These are phyloP conservation scores for Oncorhynchus nerka DNA, from an alignment of 2,113 vertebrate genomes.

Conservation along the genomic window DNA sequence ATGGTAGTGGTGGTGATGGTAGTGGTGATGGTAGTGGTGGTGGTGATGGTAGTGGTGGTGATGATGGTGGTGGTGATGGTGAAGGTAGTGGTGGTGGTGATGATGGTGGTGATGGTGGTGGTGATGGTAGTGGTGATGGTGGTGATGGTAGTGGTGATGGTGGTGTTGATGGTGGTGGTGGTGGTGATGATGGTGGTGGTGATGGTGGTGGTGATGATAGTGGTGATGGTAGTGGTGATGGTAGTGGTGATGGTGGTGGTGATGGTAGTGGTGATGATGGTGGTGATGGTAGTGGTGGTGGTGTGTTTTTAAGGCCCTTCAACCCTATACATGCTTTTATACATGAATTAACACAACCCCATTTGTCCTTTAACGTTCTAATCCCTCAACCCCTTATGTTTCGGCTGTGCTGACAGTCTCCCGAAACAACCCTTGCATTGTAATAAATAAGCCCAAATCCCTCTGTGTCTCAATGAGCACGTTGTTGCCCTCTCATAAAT, in stretches of 20 bases:
- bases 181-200: too few relatives aligned
- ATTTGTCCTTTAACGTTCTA: conserved; percentile 29
- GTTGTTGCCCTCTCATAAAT: conserved; percentile 58
- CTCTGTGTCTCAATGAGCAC: conserved; percentile 53
- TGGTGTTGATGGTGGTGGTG: rapidly evolving
- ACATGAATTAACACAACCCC: conserved; percentile 60
- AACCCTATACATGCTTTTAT: conserved; percentile 32
- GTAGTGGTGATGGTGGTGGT: rapidly evolving
- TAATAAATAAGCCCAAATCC: conserved; percentile 51
- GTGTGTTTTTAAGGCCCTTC: conserved; percentile 54
- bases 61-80: too few relatives aligned
- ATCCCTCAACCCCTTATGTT: conserved; percentile 50
- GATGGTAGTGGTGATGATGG: rapidly evolving
- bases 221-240: rapidly evolving
- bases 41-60: too few relatives aligned
- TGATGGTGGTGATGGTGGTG: too few relatives aligned
- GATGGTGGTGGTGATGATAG: too few relatives aligned
- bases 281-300: conserved; percentile 35
- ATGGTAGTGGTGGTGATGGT: rapidly evolving
- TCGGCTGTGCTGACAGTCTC: conserved; percentile 30
- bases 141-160: too few relatives aligned
- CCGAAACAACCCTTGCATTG: conserved; percentile 48
- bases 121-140: rapidly evolving
- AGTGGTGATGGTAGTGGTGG: too few relatives aligned
- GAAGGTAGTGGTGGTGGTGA: rapidly evolving